Conservation (phyloP, 1,140 invertebrate species). For the Bombus breviceps region DNA sequence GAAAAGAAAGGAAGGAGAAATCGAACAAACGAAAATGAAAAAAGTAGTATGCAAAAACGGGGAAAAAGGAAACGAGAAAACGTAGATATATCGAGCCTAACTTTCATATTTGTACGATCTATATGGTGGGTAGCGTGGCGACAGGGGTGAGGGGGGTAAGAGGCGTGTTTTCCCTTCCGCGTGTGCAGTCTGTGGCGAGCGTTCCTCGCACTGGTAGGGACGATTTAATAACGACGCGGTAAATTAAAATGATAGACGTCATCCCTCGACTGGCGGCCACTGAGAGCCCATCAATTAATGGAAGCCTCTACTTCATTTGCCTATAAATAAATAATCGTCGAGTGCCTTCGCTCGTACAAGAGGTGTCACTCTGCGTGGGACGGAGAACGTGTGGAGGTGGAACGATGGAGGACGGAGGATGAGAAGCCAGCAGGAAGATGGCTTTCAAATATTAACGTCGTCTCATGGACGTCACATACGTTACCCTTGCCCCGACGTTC, state of each 20-base stretch:
- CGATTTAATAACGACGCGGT: conserved; percentile 78
- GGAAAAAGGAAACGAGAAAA: neutral
- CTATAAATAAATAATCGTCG: conserved; percentile 80
- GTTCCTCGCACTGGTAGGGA: conserved; percentile 56
- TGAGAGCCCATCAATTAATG: conserved; percentile 81
- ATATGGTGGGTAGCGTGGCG: neutral
- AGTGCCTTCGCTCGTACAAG: conserved; percentile 66
- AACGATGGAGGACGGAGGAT: conserved; percentile 42
- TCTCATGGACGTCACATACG: conserved; percentile 72
- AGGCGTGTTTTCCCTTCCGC: conserved; percentile 47
- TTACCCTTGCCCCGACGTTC: conserved; percentile 64
- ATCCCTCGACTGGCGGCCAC: conserved; percentile 78
- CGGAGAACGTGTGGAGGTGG: conserved; percentile 36
- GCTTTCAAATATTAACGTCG: conserved; percentile 72
- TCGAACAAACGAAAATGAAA: neutral
- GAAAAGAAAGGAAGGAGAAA: neutral
- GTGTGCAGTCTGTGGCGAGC: conserved; percentile 44
- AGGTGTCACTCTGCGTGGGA: conserved; percentile 65
- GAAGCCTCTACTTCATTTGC: conserved; percentile 78
- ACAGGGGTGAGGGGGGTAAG: neutral
- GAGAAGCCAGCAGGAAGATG: conserved; percentile 64
- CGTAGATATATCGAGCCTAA: conserved; percentile 10
- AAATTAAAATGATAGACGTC: conserved; percentile 82
- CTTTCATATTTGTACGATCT: conserved; percentile 12
- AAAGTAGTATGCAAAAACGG: neutral